Conservation (phyloP, 2,797 vertebrate genomes). For the Danio tinwini region DNA sequence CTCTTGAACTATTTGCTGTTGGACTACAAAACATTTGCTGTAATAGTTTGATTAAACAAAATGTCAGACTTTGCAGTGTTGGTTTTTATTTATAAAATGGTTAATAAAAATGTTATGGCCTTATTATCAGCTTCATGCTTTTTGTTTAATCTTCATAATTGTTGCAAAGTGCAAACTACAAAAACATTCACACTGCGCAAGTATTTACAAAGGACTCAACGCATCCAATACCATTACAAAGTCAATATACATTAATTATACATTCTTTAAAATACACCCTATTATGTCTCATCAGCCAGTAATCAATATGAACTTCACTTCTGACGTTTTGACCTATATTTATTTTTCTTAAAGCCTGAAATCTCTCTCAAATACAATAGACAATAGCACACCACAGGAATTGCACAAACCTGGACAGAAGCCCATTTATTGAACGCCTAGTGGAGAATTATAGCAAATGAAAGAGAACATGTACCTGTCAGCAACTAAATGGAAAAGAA, state of each 20-base stretch:
- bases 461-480: not conserved
- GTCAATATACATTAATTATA: not conserved
- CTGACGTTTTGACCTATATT: not conserved
- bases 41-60: too few species aligned
- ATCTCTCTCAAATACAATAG: not conserved
- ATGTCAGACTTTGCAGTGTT: too few species aligned
- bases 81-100: too few species aligned
- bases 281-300: not conserved
- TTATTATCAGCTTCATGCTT: too few species aligned
- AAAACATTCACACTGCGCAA: not conserved
- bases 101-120: too few species aligned
- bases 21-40: too few species aligned
- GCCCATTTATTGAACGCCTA: not conserved
- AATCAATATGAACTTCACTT: conserved; percentile 1
- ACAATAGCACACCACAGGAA: not conserved
- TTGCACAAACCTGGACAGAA: not conserved
- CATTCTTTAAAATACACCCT: not conserved
- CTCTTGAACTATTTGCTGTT: too few species aligned
- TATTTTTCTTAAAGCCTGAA: not conserved
- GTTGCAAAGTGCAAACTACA: not conserved
- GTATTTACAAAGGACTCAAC: not conserved
- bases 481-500: not conserved
- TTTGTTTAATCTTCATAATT: too few species aligned
- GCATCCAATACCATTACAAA: not conserved
- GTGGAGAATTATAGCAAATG: not conserved